A percentile compares a stretch with the other conserved stretches of the same genome.
Evolutionary conservation across 2,888 invertebrate genomes (phyloP).

Genomic region (Tinea trinotella): DNA sequence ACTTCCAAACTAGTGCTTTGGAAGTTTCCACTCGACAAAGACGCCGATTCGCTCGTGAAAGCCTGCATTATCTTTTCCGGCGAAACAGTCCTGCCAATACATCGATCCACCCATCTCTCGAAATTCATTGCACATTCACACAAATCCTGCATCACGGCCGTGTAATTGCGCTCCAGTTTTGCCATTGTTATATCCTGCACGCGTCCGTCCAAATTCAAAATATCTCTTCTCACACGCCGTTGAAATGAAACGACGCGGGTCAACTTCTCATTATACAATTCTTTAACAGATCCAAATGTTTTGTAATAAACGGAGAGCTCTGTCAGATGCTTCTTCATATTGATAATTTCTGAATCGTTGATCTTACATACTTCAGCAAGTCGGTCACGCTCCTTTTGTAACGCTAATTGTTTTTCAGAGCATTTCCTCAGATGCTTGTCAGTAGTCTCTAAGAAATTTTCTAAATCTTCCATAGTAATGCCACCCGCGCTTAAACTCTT

Average conservation of each 20-base stretch:
- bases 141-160: conserved; percentile 55
- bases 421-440: conserved; percentile 53
- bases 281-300: conserved; percentile 50
- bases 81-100: conserved; percentile 42
- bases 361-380: conserved; percentile 52
- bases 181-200: conserved; percentile 42
- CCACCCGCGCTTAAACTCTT: conserved; percentile 46
- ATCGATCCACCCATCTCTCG: conserved; percentile 56
- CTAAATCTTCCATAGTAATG: conserved; percentile 59
- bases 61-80: conserved; percentile 56
- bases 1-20: conserved; percentile 53
- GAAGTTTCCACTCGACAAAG: conserved; percentile 37
- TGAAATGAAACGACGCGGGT: conserved; percentile 50
- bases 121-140: conserved; percentile 50
- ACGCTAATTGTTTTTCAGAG: conserved; percentile 45
- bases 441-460: conserved; percentile 60
- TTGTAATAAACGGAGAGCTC: conserved; percentile 54
- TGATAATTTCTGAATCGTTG: conserved; percentile 56
- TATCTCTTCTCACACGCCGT: conserved; percentile 53
- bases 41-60: conserved; percentile 39
- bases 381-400: conserved; percentile 56
- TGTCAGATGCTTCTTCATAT: conserved; percentile 52
- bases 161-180: conserved; percentile 50
- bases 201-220: conserved; percentile 44
- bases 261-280: conserved; percentile 51